Conservation (phyloP, 53 echinoderm and acorn worm species). For the Antedon mediterranea region DNA sequence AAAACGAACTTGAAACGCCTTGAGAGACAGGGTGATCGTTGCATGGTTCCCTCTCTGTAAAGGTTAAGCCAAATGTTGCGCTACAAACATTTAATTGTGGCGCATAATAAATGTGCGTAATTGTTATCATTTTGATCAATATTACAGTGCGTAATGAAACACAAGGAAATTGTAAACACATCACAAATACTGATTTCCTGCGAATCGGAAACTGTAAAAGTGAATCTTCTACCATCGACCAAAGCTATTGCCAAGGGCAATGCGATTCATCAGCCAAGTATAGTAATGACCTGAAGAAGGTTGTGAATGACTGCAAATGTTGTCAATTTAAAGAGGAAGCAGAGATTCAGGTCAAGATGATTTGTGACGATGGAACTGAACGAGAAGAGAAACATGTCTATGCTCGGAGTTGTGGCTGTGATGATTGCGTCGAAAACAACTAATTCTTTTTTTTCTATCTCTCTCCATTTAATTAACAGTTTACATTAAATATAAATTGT, state of each 20-base stretch:
- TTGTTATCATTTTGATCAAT: too few relatives aligned
- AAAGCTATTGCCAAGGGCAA: not conserved
- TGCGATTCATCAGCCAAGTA: not conserved
- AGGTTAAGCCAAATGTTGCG: too few relatives aligned
- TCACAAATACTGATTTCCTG: not conserved
- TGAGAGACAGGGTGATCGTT: too few relatives aligned
- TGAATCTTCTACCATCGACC: not conserved
- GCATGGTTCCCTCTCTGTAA: too few relatives aligned
- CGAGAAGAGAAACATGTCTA: not conserved
- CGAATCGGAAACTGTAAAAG: not conserved
- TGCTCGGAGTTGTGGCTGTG: not conserved
- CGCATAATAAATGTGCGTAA: too few relatives aligned
- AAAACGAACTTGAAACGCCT: too few relatives aligned
- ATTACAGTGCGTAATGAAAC: too few relatives aligned
- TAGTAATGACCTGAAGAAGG: not conserved
- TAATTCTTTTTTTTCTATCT: too few relatives aligned
- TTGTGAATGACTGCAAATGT: not conserved
- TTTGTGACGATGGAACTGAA: not conserved
- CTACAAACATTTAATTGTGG: too few relatives aligned
- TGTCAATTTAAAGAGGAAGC: not conserved
- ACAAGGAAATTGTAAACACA: not conserved
- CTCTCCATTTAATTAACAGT: too few relatives aligned
- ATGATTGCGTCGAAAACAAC: not conserved
- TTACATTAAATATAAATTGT: too few relatives aligned
- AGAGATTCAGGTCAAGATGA: not conserved